phyloP scores from a whole-genome alignment of 2,888 invertebrate species.

The Rhaphigaster nebulosa region DNA sequence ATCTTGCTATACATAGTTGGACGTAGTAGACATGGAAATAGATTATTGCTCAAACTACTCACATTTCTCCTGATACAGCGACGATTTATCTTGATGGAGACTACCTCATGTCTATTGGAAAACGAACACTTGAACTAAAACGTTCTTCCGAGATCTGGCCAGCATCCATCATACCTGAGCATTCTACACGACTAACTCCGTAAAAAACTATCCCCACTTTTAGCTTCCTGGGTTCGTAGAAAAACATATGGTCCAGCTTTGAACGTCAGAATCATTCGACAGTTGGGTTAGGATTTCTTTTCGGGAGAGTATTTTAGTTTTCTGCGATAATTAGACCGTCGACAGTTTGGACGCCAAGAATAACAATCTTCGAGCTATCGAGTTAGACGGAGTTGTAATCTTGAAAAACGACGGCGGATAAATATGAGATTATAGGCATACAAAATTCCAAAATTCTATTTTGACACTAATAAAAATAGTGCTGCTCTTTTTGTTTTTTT shows the following conservation, averaged over 20 bases:
- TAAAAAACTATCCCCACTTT: not conserved
- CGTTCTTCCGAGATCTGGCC: not conserved
- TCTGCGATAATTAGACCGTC: not conserved
- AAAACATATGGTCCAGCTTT: not conserved
- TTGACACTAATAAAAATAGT: too few relatives aligned
- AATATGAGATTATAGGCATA: too few relatives aligned
- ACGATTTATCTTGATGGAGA: not conserved
- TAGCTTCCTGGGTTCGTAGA: not conserved
- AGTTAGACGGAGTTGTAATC: not conserved
- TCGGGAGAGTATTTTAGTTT: constrained; percentile 9
- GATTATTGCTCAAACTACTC: not conserved
- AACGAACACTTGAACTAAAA: not conserved
- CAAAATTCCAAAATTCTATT: too few relatives aligned
- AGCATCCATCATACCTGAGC: not conserved
- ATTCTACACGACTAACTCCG: not conserved
- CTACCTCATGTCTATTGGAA: not conserved
- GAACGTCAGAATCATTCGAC: constrained; percentile 9
- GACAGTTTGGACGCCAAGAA: not conserved
- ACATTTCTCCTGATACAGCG: not conserved
- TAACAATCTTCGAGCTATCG: not conserved
- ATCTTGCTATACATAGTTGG: too few relatives aligned
- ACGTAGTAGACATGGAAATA: too few relatives aligned
- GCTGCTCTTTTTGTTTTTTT: too few relatives aligned
- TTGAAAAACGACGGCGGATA: not conserved
- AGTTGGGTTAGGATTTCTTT: not conserved